Conservation (phyloP, 2,888 invertebrate species). For the Aporophyla nigra region DNA sequence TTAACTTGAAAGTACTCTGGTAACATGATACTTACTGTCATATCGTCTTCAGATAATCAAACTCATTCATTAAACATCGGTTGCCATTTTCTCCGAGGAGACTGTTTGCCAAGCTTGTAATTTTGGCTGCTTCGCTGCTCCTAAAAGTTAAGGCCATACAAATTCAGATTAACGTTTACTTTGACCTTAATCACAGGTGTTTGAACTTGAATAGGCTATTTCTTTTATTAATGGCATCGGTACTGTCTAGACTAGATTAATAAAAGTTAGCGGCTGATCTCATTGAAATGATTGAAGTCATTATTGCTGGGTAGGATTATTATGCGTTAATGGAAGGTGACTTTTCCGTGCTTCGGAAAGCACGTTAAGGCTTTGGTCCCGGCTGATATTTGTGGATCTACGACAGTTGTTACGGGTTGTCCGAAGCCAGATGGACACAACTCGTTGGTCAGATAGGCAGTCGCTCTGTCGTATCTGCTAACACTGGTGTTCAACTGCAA, state of each 20-base stretch:
- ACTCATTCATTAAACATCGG: background rate
- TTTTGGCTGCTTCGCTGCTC: background rate
- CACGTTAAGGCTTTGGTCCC: too few species aligned
- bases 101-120: background rate
- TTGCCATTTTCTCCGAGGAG: background rate
- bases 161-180: slow-evolving; percentile 13
- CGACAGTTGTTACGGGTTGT: too few species aligned
- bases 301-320: background rate
- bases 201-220: slow-evolving; percentile 26
- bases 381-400: too few species aligned
- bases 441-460: too few species aligned
- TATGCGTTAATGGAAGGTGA: background rate
- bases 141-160: slow-evolving; percentile 6
- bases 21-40: background rate
- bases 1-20: background rate
- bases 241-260: slow-evolving; percentile 30
- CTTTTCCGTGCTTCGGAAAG: too few species aligned
- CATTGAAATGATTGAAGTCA: slow-evolving; percentile 10
- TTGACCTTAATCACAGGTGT: slow-evolving; percentile 45
- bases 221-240: slow-evolving; percentile 33
- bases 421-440: too few species aligned
- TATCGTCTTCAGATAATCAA: background rate
- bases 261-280: slow-evolving; percentile 18
- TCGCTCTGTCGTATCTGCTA: too few species aligned
- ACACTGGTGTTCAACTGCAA: too few species aligned